Base-by-base conservation (phyloP, 2,888 invertebrate species). In the Leucoma salicis region DNA sequence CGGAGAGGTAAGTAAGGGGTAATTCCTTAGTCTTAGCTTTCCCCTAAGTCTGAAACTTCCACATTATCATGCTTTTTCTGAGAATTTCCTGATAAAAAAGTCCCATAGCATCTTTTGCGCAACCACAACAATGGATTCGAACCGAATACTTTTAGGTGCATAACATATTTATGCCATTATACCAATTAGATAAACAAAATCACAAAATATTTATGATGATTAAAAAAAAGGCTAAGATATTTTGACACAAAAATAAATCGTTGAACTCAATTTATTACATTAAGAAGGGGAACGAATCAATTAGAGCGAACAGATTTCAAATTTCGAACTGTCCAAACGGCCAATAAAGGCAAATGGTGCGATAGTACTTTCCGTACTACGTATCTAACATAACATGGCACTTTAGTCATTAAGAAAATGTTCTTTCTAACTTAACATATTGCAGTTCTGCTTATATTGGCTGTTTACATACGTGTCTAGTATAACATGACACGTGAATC, bases 281-380 rank as follows among this genome's bases (percentile, higher is more conserved):
- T 66, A 68, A 66, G 66, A 73, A 66, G 63, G 66, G 66, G 72
- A 66, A 66, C 60, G 66, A 80, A 81, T 78, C 81, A 82, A 80
- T 83, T 80, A 82, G 80, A 78, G 69, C 67, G 70, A 66, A 66
- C 67, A 71, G 70, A 78, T 76, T 78, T 73, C 68, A 67, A 70
- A 73, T 66, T 67, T 57, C 61, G 66, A 76, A 75, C 77, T 78
- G 78, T 75, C 77, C 82, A 76, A 83, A 83, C 71, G 76, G 78
- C 75, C 79, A 81, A 84, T 83, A 82, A 82, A 85, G 59, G 73
- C 70, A 82, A 87, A 87, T 82, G 81, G 81, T 58, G 66, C 78
- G 74, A 72, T 66, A 66, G 65, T 74, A 77, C 70, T 75, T 74
- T 71, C 57, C 64, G 53, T 59, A 68, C 59, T 59, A 66, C 53